phyloP scores from a whole-genome alignment of 1,140 invertebrate species.

The Rhagoletis pomonella region DNA sequence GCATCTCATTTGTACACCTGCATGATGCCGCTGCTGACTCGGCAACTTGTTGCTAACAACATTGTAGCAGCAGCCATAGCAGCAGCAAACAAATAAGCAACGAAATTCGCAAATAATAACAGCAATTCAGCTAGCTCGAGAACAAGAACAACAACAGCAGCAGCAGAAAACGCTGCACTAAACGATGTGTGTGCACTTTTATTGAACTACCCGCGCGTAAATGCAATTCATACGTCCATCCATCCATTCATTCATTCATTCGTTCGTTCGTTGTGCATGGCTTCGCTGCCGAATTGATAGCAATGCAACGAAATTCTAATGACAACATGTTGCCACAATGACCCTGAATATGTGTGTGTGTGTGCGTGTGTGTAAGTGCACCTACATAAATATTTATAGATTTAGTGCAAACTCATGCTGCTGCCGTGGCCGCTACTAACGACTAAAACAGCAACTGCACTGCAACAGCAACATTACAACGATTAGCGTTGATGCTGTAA shows the following conservation, averaged over 20 bases:
- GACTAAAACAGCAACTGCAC: neutral
- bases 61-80: too few species aligned
- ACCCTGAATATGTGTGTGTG: neutral
- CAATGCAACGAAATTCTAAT: neutral
- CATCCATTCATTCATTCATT: neutral
- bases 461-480: neutral
- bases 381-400: neutral
- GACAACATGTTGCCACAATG: slow-evolving; percentile 20
- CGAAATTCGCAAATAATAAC: neutral
- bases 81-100: neutral
- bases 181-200: neutral
- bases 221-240: neutral
- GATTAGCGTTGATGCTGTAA: slow-evolving; percentile 16
- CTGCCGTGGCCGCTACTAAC: neutral
- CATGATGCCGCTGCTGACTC: neutral
- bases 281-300: neutral
- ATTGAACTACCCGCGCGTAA: neutral
- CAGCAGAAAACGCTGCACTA: neutral
- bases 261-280: neutral
- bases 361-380: neutral
- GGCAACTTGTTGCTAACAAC: neutral
- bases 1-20: slow-evolving; percentile 2
- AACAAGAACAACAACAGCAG: neutral
- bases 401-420: slow-evolving; percentile 17
- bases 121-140: neutral